phyloP scores from a whole-genome alignment of 2,113 vertebrate species.

The Pyxicephalus adspersus region DNA sequence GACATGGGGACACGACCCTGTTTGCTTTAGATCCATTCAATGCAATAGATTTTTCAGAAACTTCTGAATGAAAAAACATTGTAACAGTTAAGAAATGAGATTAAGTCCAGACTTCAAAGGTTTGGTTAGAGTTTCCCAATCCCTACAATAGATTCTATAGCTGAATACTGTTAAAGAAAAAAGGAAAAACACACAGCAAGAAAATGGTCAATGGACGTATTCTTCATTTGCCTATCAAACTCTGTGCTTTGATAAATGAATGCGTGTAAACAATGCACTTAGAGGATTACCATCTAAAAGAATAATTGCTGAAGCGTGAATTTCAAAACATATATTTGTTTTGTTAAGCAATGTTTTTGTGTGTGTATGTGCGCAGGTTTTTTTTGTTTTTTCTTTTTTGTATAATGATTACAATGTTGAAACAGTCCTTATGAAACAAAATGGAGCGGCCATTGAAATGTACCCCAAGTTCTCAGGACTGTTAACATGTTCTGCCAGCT shows the following conservation, averaged over 20 bases:
- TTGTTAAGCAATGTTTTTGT: conserved; percentile 53
- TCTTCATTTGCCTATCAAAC: conserved; percentile 33
- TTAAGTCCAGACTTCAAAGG: conserved; percentile 26
- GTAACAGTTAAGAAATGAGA: conserved; percentile 45
- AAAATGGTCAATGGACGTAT: conserved; percentile 32
- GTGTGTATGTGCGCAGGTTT: conserved; percentile 26
- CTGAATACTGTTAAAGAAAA: conserved; percentile 23
- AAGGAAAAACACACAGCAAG: conserved; percentile 25
- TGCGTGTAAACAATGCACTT: conserved; percentile 52
- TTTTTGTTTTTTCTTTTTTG: background rate
- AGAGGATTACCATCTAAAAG: conserved; percentile 54
- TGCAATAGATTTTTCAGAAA: conserved; percentile 36
- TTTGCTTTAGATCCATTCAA: background rate
- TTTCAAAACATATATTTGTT: conserved; percentile 57
- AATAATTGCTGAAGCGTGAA: conserved; percentile 53
- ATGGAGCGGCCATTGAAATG: conserved; percentile 50
- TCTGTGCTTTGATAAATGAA: conserved; percentile 46
- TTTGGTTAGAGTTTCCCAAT: conserved; percentile 21
- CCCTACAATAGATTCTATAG: conserved; percentile 35
- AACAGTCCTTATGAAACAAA: conserved; percentile 52
- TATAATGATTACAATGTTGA: conserved; percentile 53
- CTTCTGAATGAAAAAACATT: conserved; percentile 10
- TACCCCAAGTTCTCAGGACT: conserved; percentile 48
- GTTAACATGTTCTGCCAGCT: conserved; percentile 37
- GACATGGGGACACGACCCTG: no score